These are phyloP conservation scores for Leptura quadrifasciata DNA, from an alignment of 2,888 invertebrate species.

Conservation along the genomic window DNA sequence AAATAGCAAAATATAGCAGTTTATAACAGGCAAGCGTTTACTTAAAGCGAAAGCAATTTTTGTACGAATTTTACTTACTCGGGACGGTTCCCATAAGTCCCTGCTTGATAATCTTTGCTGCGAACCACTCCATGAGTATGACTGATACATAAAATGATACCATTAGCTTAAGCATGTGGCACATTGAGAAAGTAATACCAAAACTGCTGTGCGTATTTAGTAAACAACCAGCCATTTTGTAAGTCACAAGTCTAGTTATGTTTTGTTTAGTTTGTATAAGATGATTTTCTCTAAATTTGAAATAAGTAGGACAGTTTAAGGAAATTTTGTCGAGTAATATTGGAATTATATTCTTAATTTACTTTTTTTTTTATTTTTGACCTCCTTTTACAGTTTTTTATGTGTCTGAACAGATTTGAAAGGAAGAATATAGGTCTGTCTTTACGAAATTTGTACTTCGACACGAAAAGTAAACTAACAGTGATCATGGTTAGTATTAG, in stretches of 20 bases:
- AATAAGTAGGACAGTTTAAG: too few species aligned
- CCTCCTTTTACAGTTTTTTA: too few species aligned
- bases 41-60: constrained; percentile 5
- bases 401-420: too few species aligned
- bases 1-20: not conserved
- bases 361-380: too few species aligned
- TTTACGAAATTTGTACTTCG: too few species aligned
- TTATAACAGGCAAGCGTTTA: constrained; percentile 17
- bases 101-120: constrained; percentile 83
- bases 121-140: constrained; percentile 89
- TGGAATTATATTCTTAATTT: too few species aligned
- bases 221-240: constrained; percentile 3
- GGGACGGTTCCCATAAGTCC: constrained; percentile 78
- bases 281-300: not conserved
- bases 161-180: constrained; percentile 55
- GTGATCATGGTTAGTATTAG: too few species aligned
- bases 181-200: constrained; percentile 22
- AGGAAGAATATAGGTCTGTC: too few species aligned
- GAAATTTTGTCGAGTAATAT: too few species aligned
- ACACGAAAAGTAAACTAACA: too few species aligned
- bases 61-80: constrained; percentile 68
- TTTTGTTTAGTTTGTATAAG: not conserved
- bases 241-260: not conserved
- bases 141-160: constrained; percentile 74
- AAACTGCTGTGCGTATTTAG: constrained; percentile 16